Conservation (phyloP, 2,113 vertebrate species). For the Datnioides undecimradiatus region DNA sequence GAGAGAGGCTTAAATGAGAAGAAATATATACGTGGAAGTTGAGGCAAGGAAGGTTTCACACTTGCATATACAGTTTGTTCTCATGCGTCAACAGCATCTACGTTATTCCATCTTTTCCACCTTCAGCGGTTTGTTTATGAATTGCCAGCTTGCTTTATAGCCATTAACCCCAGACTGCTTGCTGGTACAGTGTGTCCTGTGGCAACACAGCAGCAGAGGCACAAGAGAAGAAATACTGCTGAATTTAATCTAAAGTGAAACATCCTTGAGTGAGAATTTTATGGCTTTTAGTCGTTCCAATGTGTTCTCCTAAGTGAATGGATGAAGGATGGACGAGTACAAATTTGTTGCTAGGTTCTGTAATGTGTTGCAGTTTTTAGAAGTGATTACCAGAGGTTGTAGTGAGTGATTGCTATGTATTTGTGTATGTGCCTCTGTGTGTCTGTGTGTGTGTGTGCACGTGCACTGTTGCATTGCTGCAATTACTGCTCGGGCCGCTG, state of each 20-base stretch:
- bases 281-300: conserved; percentile 21
- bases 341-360: conserved; percentile 8
- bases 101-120: neutral
- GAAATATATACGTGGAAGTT: neutral
- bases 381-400: neutral
- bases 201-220: neutral
- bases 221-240: conserved; percentile 26
- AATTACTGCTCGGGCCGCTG: conserved; percentile 27
- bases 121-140: neutral
- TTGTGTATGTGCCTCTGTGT: conserved; percentile 14
- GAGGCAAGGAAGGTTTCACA: neutral
- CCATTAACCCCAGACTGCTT: neutral
- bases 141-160: conserved; percentile 8
- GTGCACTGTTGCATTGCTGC: conserved; percentile 11
- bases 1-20: neutral
- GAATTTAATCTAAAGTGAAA: conserved; percentile 57
- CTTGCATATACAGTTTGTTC: neutral
- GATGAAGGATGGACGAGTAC: neutral
- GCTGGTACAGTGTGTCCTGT: conserved; percentile 4
- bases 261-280: conserved; percentile 24
- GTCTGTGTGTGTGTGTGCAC: neutral
- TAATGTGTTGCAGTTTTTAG: neutral
- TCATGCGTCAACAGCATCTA: neutral
- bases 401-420: neutral
- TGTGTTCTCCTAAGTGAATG: conserved; percentile 9